Conservation (phyloP, 2,888 invertebrate genomes). For the Lasioglossum calceatum region DNA sequence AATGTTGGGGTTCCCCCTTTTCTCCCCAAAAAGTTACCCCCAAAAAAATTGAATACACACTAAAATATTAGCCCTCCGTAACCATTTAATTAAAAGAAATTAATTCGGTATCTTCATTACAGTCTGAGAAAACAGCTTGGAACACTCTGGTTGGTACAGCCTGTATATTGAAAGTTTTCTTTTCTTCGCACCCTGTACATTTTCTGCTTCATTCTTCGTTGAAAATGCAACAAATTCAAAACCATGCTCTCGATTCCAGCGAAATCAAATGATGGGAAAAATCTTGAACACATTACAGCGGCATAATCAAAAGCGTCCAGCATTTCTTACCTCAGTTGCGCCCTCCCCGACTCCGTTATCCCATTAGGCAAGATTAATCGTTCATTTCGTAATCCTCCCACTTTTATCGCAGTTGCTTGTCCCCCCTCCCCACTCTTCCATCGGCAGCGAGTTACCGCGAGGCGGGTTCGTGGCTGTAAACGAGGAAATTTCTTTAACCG, state of each 20-base stretch:
- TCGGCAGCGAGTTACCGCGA: conserved; percentile 2
- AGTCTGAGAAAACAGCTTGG: too few species aligned
- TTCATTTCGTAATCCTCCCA: conserved; percentile 25
- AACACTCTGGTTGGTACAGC: too few species aligned
- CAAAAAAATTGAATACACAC: too few species aligned
- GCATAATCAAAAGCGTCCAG: not conserved
- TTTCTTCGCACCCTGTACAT: not conserved
- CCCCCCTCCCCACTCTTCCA: conserved; percentile 12
- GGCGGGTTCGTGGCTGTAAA: conserved; percentile 3
- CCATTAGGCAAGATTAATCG: conserved; percentile 35
- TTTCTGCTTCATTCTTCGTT: not conserved
- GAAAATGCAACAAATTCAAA: not conserved
- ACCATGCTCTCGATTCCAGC: not conserved
- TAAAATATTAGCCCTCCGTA: too few species aligned
- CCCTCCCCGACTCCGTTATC: not conserved
- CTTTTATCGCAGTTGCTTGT: conserved; percentile 14
- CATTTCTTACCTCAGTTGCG: not conserved
- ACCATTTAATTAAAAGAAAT: too few species aligned
- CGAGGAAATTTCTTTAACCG: conserved; percentile 42
- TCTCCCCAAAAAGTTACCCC: too few species aligned
- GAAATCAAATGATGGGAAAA: not conserved
- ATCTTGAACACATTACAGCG: not conserved
- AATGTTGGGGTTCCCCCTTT: too few species aligned
- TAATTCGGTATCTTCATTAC: too few species aligned
- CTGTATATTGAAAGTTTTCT: not conserved